Evolutionary conservation across 2,113 vertebrate genomes (phyloP), one percentile per base, ranked within the genome.

Genomic region (Alexandromys fortis): DNA sequence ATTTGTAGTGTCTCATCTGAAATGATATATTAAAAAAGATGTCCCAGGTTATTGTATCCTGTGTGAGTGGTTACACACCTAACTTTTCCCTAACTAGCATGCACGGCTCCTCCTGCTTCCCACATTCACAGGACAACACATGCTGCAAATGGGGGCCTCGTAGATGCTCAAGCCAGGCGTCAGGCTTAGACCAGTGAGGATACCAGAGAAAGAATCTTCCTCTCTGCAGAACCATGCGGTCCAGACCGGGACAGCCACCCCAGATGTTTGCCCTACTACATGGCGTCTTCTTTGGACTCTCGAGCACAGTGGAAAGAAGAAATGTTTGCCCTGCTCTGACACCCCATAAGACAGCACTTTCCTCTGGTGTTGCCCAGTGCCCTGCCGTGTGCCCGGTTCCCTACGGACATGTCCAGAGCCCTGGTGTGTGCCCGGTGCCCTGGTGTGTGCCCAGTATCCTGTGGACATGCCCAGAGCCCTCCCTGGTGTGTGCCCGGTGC

Each of bases 21-120:
- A 95, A 79, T 86, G 63, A 78, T 30, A 88, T 76, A 38, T 78
- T 49, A n/a, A 58, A 13, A 73, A 58, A 65, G 19, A 30, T 82
- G 61, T 45, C 52, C 47, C 67, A 38, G 58, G 30, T 81, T 52
- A 91, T 73, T 94, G 45, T 96, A 61, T 97, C 24, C 75, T 72
- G 63, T 70, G 55, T 88, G 55, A 38, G 45, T 79, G 21, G 47
- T 76, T 88, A 49, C n/a, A 45, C 8, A 17, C 35, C 52, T 17
- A 68, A 55, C 61, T 49, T 61, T 75, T 88, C 33, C 65, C n/a
- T 89, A 42, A 87, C 26, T 81, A 76, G 58, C 77, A 78, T 75
- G 9, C 73, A 4, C 17, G 28, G n/a, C 42, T 94, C 79, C 63
- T 75, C 33, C 21, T 65, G 70, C 47, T 38, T 58, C 30, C 16